A percentile compares a stretch with the other conserved stretches of the same genome.
phyloP scores from a whole-genome alignment of 2,113 vertebrate genomes.

The Alethe diademata region DNA sequence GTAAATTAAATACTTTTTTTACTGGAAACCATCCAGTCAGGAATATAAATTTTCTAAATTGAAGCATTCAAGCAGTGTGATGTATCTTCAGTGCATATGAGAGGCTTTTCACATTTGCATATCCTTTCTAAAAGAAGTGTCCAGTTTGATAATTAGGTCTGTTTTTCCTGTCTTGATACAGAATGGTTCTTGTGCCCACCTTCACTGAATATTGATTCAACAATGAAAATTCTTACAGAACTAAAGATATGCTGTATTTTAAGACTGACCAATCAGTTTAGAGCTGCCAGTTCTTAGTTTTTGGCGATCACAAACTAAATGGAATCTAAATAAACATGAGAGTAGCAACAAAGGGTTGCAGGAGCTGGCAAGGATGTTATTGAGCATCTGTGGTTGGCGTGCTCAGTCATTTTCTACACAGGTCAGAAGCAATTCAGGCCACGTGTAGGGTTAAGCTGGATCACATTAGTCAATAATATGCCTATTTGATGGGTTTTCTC shows the following conservation, averaged over 20 bases:
- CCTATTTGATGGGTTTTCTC: not conserved
- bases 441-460: not conserved
- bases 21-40: not conserved
- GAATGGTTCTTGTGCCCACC: not conserved
- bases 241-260: not conserved
- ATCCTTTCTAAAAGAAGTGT: not conserved
- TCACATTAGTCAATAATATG: not conserved
- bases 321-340: not conserved
- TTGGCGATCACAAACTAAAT: not conserved
- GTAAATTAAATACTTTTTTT: not conserved
- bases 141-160: not conserved
- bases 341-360: not conserved
- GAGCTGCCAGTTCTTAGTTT: not conserved
- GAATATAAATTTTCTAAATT: not conserved
- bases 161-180: not conserved
- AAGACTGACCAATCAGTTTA: not conserved
- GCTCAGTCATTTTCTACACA: not conserved
- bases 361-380: not conserved
- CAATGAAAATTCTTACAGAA: not conserved
- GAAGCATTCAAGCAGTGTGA: not conserved
- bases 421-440: not conserved
- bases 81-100: not conserved
- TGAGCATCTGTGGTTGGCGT: not conserved
- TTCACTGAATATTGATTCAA: not conserved
- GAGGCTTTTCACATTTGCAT: not conserved